phyloP scores from a whole-genome alignment of 2,888 invertebrate genomes.

The Cyclophora punctaria region DNA sequence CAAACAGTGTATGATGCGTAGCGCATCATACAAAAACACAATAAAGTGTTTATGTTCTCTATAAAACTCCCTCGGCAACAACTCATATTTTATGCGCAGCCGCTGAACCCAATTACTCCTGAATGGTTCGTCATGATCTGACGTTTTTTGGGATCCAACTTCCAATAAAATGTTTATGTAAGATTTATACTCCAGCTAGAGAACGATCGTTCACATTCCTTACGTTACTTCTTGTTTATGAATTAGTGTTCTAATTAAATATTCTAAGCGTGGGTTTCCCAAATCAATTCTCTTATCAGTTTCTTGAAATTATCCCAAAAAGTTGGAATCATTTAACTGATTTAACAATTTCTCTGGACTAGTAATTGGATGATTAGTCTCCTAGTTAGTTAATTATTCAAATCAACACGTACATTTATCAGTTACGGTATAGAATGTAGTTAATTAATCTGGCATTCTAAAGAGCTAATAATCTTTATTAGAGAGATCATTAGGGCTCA shows the following conservation, averaged over 20 bases:
- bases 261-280: too few relatives aligned
- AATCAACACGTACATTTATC: too few relatives aligned
- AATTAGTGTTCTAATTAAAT: constrained; percentile 34
- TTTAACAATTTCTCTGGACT: too few relatives aligned
- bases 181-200: constrained; percentile 59
- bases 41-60: constrained; percentile 69
- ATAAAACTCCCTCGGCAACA: constrained; percentile 62
- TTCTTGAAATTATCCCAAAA: too few relatives aligned
- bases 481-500: constrained; percentile 28
- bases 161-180: constrained; percentile 54
- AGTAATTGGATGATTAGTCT: too few relatives aligned
- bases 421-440: too few relatives aligned
- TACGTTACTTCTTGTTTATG: constrained; percentile 50
- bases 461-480: constrained; percentile 4
- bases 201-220: constrained; percentile 42
- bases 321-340: too few relatives aligned
- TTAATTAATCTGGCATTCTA: too few relatives aligned
- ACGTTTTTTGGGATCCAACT: constrained; percentile 58
- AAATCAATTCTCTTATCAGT: too few relatives aligned
- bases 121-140: constrained; percentile 70
- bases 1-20: constrained; percentile 38
- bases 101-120: constrained; percentile 69
- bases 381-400: too few relatives aligned
- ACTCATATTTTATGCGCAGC: constrained; percentile 67
- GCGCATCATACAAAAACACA: constrained; percentile 48